Evolutionary conservation across 2,888 invertebrate species (phyloP).

Genomic region (Malacosoma neustria): DNA sequence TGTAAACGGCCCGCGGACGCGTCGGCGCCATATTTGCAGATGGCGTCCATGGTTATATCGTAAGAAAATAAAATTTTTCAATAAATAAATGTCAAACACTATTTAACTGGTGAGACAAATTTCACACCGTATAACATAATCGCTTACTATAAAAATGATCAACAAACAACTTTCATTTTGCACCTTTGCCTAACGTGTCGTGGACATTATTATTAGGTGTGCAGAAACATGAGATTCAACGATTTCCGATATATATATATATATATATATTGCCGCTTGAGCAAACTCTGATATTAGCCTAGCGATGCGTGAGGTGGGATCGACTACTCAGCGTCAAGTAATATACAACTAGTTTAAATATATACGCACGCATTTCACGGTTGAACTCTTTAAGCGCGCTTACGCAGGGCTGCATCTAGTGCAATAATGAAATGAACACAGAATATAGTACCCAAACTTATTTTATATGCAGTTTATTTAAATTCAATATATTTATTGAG

Average conservation of each 20-base stretch:
- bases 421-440: too few species aligned
- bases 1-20: too few species aligned
- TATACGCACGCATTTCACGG: too few species aligned
- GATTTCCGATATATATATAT: constrained; percentile 55
- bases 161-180: constrained; percentile 71
- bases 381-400: too few species aligned
- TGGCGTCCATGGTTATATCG: constrained; percentile 57
- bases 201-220: constrained; percentile 31
- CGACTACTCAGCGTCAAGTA: constrained; percentile 45
- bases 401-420: too few species aligned
- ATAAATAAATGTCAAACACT: constrained; percentile 74
- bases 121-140: constrained; percentile 71
- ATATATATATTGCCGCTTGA: constrained; percentile 70
- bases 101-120: constrained; percentile 61
- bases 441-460: too few species aligned
- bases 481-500: too few species aligned
- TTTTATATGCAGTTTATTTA: too few species aligned
- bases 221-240: constrained; percentile 69
- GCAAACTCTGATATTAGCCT: constrained; percentile 65
- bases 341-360: constrained; percentile 27
- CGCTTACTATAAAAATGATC: constrained; percentile 71
- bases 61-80: constrained; percentile 73
- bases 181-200: constrained; percentile 58
- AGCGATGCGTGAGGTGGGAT: constrained; percentile 66
- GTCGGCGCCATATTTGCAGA: constrained; percentile 70